These are phyloP conservation scores for Salvator merianae DNA, from an alignment of 2,113 vertebrate species.

Conservation along the genomic window DNA sequence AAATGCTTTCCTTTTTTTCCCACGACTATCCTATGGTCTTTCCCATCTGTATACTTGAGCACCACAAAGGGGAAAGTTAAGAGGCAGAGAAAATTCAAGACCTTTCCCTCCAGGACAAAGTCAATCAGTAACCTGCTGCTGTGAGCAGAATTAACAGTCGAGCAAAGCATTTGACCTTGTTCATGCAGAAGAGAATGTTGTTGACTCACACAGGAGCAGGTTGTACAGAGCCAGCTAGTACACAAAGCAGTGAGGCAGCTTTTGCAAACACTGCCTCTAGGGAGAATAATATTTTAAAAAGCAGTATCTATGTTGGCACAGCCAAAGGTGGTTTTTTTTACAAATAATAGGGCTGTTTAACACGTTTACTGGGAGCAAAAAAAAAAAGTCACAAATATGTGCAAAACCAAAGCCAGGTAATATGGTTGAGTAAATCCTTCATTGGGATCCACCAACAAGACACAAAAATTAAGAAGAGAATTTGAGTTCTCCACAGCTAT, in stretches of 20 bases:
- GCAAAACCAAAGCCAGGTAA: too few species aligned
- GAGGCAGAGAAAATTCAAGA: neutral
- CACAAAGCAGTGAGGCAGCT: neutral
- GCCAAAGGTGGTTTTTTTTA: too few species aligned
- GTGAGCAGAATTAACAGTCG: neutral
- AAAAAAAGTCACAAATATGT: too few species aligned
- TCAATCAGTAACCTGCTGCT: neutral
- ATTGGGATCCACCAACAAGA: too few species aligned
- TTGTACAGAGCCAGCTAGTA: neutral
- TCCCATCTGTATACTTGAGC: neutral
- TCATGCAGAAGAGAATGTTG: neutral
- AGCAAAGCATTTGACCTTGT: neutral
- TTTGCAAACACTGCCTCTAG: neutral
- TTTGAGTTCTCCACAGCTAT: too few species aligned
- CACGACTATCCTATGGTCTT: neutral
- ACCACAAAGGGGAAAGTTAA: neutral
- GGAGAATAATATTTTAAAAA: neutral
- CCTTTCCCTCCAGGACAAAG: neutral
- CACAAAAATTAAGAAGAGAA: too few species aligned
- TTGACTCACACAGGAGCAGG: conserved; percentile 4
- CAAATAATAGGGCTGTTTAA: too few species aligned
- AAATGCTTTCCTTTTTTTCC: neutral
- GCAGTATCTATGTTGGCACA: too few species aligned
- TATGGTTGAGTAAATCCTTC: too few species aligned
- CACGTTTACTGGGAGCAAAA: too few species aligned